phyloP scores from a whole-genome alignment of 2,888 invertebrate species.

The Stictocephala bisonia region DNA sequence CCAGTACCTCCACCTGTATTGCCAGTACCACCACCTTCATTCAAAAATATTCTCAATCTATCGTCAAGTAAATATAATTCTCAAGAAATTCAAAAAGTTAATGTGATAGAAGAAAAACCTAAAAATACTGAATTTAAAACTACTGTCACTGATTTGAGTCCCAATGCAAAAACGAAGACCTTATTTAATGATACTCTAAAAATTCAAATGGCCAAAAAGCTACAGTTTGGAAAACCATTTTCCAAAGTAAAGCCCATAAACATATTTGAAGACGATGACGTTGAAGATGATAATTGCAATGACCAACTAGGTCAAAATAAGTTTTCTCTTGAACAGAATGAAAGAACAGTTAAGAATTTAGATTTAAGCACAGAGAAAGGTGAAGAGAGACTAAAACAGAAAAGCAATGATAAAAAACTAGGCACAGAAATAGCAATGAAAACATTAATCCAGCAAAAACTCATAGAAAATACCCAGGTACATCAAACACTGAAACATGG shows the following conservation, averaged over 20 bases:
- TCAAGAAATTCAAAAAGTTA: not conserved
- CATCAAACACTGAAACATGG: too few relatives aligned
- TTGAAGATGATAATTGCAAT: constrained; percentile 48
- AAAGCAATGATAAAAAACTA: not conserved
- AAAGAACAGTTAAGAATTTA: not conserved
- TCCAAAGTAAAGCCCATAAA: constrained; percentile 53
- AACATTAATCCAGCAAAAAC: too few relatives aligned
- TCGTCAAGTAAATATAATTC: constrained; percentile 41
- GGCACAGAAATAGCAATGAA: not conserved
- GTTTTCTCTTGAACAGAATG: not conserved
- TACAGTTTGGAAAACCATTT: constrained; percentile 53
- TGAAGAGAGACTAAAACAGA: not conserved
- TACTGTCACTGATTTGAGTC: not conserved
- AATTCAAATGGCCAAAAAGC: constrained; percentile 23
- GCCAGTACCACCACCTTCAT: constrained; percentile 50
- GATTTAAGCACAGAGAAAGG: not conserved
- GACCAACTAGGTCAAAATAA: constrained; percentile 22
- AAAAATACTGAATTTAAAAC: constrained; percentile 29
- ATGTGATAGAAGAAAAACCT: not conserved
- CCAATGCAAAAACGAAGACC: not conserved
- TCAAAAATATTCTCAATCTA: constrained; percentile 53
- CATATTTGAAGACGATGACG: constrained; percentile 54
- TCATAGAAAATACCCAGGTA: too few relatives aligned
- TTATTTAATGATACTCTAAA: constrained; percentile 19
- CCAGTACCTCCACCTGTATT: constrained; percentile 41